These are phyloP conservation scores for Pseudocheirus occidentalis DNA, from an alignment of 2,797 vertebrate genomes.

Conservation along the genomic window DNA sequence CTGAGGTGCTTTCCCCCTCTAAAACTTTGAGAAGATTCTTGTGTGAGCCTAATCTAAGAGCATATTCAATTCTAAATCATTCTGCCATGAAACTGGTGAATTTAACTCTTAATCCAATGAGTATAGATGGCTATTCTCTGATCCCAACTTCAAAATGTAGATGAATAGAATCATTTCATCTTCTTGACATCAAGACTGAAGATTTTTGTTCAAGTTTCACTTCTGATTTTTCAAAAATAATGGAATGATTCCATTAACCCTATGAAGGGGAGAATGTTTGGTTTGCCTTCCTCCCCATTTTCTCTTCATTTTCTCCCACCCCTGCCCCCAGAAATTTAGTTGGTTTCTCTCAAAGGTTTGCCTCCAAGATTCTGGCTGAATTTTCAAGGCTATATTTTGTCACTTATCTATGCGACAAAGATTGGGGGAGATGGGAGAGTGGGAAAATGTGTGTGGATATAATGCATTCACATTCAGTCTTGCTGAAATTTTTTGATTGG, in stretches of 20 bases:
- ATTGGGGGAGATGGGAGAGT: too few species aligned
- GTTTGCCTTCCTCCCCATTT: background rate
- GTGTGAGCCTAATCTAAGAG: background rate
- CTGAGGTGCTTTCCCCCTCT: background rate
- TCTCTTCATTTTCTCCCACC: background rate
- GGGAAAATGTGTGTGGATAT: background rate
- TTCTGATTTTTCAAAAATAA: background rate
- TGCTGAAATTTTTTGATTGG: background rate
- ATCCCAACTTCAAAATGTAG: background rate
- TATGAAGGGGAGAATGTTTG: background rate
- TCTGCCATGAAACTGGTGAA: background rate
- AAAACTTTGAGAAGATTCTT: background rate
- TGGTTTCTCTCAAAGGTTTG: background rate
- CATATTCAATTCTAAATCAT: background rate
- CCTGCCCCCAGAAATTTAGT: background rate
- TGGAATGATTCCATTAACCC: background rate
- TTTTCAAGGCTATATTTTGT: conserved; percentile 1
- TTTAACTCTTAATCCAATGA: background rate
- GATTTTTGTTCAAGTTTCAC: background rate
- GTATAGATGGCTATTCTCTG: background rate
- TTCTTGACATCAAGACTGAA: background rate
- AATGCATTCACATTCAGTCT: background rate
- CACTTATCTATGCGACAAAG: background rate
- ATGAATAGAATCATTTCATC: background rate
- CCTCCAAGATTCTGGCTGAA: background rate